Conservation (phyloP, 1,140 invertebrate species). For the Diplogasteroides magnus region DNA sequence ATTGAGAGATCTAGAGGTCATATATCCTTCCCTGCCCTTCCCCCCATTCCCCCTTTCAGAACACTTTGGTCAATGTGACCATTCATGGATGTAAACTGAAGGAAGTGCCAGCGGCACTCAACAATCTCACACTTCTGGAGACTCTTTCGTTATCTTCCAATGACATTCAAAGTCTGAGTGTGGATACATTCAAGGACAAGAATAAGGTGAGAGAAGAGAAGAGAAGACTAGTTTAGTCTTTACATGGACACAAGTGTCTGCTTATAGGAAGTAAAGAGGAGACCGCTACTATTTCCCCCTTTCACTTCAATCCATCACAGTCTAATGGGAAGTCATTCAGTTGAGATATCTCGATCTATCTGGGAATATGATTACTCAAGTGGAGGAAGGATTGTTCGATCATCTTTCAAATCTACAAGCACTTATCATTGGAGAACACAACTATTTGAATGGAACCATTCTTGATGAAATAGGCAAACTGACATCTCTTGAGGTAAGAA, state of each 20-base stretch:
- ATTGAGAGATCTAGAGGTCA: no score
- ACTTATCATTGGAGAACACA: conserved; percentile 30
- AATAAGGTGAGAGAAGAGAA: conserved; percentile 19
- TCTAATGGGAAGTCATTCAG: no score
- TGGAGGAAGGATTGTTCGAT: conserved; percentile 20
- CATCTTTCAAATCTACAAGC: conserved; percentile 15
- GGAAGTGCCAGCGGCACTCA: conserved; percentile 15
- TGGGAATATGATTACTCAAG: conserved; percentile 13
- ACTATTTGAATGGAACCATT: conserved; percentile 25
- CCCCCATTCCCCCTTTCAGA: background rate
- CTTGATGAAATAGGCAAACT: conserved; percentile 19
- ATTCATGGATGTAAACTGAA: conserved; percentile 21
- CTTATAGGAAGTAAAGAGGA: no score
- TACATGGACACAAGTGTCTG: no score
- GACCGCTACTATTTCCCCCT: no score
- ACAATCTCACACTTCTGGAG: conserved; percentile 1
- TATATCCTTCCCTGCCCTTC: no score
- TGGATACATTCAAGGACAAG: conserved; percentile 14
- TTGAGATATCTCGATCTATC: conserved; percentile 28
- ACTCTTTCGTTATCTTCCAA: conserved; percentile 17
- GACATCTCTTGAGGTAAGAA: conserved; percentile 16
- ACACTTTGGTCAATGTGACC: conserved; percentile 23
- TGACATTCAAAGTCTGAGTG: conserved; percentile 11
- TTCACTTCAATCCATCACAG: no score
- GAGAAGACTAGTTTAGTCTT: no score